Base-by-base conservation (phyloP, 35 echinoderm and acorn worm genomes). In the Antedon bifida region DNA sequence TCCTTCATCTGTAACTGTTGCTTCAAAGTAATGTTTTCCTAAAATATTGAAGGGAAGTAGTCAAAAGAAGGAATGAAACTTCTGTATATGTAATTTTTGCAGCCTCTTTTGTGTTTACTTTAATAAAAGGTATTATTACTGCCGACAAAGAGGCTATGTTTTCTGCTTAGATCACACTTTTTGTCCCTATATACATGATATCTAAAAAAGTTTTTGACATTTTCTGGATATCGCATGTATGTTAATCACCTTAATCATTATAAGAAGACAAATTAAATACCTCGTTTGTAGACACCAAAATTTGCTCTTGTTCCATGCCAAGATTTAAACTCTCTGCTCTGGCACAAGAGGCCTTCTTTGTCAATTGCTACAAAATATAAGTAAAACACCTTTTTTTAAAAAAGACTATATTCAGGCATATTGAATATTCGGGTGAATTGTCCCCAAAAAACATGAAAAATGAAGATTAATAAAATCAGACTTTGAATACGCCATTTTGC, bases 11-110 rank as follows among this genome's bases (percentile, higher is more conserved):
- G 93, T 96, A 0, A 96, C 93, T 14, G 90, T 91, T 46, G 93
- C 90, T 79, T 96, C 93, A 85, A 87, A 96, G 85, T 96, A 96
- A 78, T 96, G 92, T 81, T 85, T 91, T 42, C 93, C 91, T 92
- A 30, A 0, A 35, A 76, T 74, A 82, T 0, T 84, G 31, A 89
- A 46, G 86, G 16, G 5, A 31, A 28, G 4, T 30, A 56, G 51
- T 0, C 28, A 26, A 83, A 44, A 44, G 17, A 21, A 46, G 51
- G 5, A 44, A 26, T 0, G 35, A 46, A 9, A 0, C 26, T 33
- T 80, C 12, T 31, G 29, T 33, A 19, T 17, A 31, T 77, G 75
- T 28, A 77, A 30, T 28, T 77, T 0, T 28, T 30, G 29, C 16
- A 44, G 5, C 16, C 16, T 44, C 16, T 44, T 44, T 8, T 44